A percentile compares a stretch with the other conserved stretches of the same genome.
phyloP scores from a whole-genome alignment of 1,140 invertebrate genomes.

The Theocolax elegans region DNA sequence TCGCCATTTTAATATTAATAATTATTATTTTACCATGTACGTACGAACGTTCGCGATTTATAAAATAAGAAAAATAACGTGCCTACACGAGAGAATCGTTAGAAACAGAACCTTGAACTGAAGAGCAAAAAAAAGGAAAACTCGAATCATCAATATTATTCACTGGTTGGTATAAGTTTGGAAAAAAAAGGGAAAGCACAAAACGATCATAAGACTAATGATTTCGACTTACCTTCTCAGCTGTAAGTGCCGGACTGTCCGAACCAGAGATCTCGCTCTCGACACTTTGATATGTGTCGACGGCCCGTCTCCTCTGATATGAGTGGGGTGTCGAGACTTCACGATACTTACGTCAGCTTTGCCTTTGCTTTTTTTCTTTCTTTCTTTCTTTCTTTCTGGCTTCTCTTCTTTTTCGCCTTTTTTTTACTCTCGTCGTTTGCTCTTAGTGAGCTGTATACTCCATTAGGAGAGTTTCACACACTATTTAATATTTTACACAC shows the following conservation, averaged over 20 bases:
- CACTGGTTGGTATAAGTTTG: no score
- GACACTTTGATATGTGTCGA: conserved; percentile 54
- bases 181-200: no score
- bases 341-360: conserved; percentile 14
- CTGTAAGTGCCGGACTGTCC: conserved; percentile 52
- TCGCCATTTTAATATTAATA: no score
- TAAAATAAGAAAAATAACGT: neutral
- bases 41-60: neutral
- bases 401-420: neutral
- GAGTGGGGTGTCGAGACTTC: conserved; percentile 8
- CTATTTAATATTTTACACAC: no score
- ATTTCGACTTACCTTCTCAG: conserved; percentile 54
- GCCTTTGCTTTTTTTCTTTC: neutral
- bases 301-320: conserved; percentile 4
- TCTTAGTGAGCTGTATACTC: no score
- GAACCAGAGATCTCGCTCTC: conserved; percentile 39
- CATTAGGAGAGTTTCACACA: no score
- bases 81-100: neutral
- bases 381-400: no score
- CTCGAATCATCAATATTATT: no score
- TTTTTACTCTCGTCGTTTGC: neutral
- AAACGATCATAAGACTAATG: no score
- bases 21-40: neutral
- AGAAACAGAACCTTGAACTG: no score
- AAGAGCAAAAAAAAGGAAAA: no score